These are phyloP conservation scores for Macroglossus sobrinus DNA, from an alignment of 2,113 vertebrate genomes.

Conservation along the genomic window DNA sequence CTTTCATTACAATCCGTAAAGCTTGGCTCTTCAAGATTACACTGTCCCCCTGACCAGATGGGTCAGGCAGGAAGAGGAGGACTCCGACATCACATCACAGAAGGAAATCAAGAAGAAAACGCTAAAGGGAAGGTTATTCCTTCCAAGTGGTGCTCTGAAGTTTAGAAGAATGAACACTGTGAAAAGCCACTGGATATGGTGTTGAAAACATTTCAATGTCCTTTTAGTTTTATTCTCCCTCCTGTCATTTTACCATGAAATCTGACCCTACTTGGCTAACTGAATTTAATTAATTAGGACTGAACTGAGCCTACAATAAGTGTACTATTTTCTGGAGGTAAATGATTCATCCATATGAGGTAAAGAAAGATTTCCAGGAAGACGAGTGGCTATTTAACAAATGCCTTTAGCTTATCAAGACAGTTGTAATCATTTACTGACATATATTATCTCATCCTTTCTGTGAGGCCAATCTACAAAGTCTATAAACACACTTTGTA, in stretches of 20 bases:
- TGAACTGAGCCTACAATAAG: conserved; percentile 18
- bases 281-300: conserved; percentile 42
- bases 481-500: not conserved
- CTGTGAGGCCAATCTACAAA: not conserved
- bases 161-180: not conserved
- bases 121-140: not conserved
- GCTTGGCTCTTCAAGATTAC: not conserved
- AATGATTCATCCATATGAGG: conserved; percentile 51
- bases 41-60: no score
- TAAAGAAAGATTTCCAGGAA: conserved; percentile 51
- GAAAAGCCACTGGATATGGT: not conserved
- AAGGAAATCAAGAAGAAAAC: not conserved
- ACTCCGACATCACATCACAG: not conserved
- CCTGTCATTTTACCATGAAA: not conserved
- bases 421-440: conserved; percentile 31
- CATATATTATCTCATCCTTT: not conserved
- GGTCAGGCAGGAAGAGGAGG: not conserved
- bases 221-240: conserved; percentile 5
- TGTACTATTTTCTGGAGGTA: conserved; percentile 53
- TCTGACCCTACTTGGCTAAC: not conserved
- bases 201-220: not conserved
- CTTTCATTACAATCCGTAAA: not conserved
- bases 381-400: conserved; percentile 11
- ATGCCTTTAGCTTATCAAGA: conserved; percentile 12
- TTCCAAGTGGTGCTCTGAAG: not conserved